Conservation (phyloP, 2,113 vertebrate genomes). For the Ranitomeya imitator region DNA sequence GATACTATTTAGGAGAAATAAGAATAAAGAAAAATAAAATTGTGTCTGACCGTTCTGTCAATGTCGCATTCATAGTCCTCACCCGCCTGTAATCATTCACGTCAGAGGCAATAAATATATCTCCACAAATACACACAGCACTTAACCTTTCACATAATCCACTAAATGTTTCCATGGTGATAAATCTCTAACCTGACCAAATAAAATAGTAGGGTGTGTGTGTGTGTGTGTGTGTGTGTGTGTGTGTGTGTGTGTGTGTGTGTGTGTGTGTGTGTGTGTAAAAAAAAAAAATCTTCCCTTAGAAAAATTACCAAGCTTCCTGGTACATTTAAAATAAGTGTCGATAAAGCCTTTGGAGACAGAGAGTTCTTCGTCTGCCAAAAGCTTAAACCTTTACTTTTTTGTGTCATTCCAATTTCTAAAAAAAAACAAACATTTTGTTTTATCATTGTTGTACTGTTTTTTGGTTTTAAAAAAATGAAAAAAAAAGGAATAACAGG, state of each 20-base stretch:
- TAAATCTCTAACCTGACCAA: constrained; percentile 2
- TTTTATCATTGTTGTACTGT: too few species aligned
- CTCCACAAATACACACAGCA: background rate
- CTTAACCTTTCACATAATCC: constrained; percentile 39
- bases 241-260: too few species aligned
- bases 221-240: too few species aligned
- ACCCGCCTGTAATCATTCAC: background rate
- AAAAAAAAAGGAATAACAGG: too few species aligned
- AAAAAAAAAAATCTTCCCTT: too few species aligned
- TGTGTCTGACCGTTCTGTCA: too few species aligned
- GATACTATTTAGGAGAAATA: background rate
- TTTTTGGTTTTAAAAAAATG: too few species aligned
- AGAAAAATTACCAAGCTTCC: background rate
- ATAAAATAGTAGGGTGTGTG: background rate
- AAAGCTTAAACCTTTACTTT: too few species aligned
- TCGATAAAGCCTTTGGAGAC: background rate
- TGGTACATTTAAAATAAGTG: background rate
- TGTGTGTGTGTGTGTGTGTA: too few species aligned
- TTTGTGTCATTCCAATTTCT: too few species aligned
- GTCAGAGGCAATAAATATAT: background rate
- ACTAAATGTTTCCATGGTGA: constrained; percentile 44
- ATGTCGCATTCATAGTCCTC: background rate
- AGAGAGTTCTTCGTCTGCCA: background rate
- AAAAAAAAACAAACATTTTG: too few species aligned
- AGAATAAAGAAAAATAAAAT: background rate